Base-by-base conservation (phyloP, 2,113 vertebrate species). In the Axis porcinus region DNA sequence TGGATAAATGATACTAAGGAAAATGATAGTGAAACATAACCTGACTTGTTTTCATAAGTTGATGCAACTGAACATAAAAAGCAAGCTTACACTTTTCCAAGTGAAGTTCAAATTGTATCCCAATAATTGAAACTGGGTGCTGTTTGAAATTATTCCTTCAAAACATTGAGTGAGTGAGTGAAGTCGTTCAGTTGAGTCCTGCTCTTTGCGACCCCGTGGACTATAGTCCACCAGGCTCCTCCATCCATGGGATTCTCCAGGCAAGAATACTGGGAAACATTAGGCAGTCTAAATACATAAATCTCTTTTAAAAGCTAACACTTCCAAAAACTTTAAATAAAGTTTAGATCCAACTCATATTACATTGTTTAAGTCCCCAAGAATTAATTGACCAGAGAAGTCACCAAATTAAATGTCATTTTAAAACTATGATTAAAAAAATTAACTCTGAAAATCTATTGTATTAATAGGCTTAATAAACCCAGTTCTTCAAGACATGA, bases 121-220 rank as follows among this genome's bases (percentile, higher is more conserved):
- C 47, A 81, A 52, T 81, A 52, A 52, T 81, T 81, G 78, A n/a
- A 50, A 52, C 30, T n/a, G 74, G 64, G 70, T 45, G 50, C 78
- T 94, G 13, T 81, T 98, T 96, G 82, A 28, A 96, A 94, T 96
- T 94, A 96, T 91, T 86, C 50, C 67, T 84, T 95, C 58, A 95
- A 96, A 97, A 95, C 30, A 58, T 93, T 52, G 15, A 52, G 52
- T 16, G 47, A 50, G 12, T 52, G 15, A 52, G 52, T 52, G 15
- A 15, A 52, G 52, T 52, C 15, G 5, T 15, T 52, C 52, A 52
- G 15, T 17, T 15, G 15, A 16, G 52, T 52, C 52, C 15, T 1
- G 16, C 52, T 52, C 52, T 52, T 52, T 52, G 52, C 4, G 5
- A 16, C 15, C 15, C 52, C 5, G 6, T 52, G 52, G 15, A 52